A percentile compares a stretch with the other conserved stretches of the same genome.
Evolutionary conservation across 1,140 invertebrate genomes (phyloP).

Genomic region (Pollicipes pollicipes): DNA sequence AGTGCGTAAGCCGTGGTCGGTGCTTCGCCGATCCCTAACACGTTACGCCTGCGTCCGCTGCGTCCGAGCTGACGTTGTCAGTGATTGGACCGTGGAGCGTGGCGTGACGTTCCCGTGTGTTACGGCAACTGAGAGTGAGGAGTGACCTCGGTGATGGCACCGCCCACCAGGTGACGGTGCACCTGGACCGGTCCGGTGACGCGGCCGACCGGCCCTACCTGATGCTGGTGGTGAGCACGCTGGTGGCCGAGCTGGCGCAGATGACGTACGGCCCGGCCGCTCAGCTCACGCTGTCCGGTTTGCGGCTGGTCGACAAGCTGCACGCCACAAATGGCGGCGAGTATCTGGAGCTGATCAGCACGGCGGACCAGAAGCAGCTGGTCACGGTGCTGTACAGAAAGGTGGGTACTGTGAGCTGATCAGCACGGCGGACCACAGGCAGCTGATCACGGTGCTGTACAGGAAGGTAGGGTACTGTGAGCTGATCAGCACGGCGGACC

Average conservation of each 20-base stretch:
- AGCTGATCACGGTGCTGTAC: no score
- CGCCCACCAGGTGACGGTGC: slow-evolving; percentile 22
- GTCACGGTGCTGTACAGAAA: slow-evolving; percentile 56
- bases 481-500: no score
- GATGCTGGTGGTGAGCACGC: slow-evolving; percentile 46
- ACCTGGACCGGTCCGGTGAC: slow-evolving; percentile 41
- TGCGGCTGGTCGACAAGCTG: slow-evolving; percentile 60
- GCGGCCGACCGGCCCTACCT: slow-evolving; percentile 51
- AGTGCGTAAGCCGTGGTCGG: no score
- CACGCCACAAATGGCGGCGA: slow-evolving; percentile 52
- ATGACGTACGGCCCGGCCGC: slow-evolving; percentile 61
- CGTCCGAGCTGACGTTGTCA: no score
- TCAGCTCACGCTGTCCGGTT: slow-evolving; percentile 47
- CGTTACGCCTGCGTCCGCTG: no score
- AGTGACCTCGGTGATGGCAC: no score
- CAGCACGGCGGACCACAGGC: no score
- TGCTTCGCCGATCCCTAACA: no score
- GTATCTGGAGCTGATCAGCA: slow-evolving; percentile 53
- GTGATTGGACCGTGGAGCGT: no score
- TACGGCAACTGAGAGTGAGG: no score
- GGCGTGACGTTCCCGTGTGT: no score
- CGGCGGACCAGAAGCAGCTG: slow-evolving; percentile 39
- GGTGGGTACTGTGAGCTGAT: slow-evolving; percentile 27
- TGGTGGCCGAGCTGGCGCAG: slow-evolving; percentile 51
- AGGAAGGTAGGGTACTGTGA: no score